These are phyloP conservation scores for Peucedramus taeniatus DNA, from an alignment of 2,113 vertebrate genomes.

Conservation along the genomic window DNA sequence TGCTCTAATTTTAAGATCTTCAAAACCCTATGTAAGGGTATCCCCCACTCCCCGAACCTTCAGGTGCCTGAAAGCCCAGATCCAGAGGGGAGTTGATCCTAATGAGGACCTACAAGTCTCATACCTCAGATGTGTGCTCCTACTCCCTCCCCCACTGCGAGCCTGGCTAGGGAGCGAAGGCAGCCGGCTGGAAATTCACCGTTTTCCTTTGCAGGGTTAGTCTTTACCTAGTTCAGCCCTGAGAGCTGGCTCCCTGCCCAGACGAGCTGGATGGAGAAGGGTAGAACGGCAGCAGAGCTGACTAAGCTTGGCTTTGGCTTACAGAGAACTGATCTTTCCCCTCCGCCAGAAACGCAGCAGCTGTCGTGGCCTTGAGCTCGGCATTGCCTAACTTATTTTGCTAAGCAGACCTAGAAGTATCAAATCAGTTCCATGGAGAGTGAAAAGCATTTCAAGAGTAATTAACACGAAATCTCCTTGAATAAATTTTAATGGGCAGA, in stretches of 20 bases:
- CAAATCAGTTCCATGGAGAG: neutral
- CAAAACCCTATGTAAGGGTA: fast-evolving
- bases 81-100: neutral
- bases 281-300: neutral
- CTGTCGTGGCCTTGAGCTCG: neutral
- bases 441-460: neutral
- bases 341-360: fast-evolving
- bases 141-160: fast-evolving
- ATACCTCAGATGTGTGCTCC: neutral
- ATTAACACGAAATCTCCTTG: neutral
- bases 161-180: neutral
- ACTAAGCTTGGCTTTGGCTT: conserved; percentile 35
- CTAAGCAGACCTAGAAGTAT: neutral
- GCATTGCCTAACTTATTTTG: neutral
- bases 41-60: neutral
- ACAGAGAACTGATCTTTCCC: neutral
- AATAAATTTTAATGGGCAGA: neutral
- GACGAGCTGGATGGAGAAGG: neutral
- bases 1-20: neutral
- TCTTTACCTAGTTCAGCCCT: neutral
- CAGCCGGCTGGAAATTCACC: neutral
- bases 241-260: conserved; percentile 10
- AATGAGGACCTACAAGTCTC: neutral
- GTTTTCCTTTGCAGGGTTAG: neutral
- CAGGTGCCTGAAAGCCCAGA: neutral